Base-by-base conservation (phyloP, 92 coral and sea anemone genomes). In the Epizoanthus ramosus region DNA sequence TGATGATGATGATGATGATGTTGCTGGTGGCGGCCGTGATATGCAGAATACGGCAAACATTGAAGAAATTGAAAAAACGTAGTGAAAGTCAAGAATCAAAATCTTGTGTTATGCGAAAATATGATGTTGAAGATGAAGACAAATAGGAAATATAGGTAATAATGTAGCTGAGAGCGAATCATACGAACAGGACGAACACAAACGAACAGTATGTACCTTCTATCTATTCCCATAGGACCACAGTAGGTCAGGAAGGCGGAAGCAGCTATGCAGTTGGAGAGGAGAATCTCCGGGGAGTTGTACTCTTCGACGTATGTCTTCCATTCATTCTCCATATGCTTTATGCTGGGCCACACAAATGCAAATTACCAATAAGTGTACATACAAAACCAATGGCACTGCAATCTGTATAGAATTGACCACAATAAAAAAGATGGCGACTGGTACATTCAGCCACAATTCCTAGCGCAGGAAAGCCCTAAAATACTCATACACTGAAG, bases 231-330 rank as follows among this genome's bases (percentile, higher is more conserved):
- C 98, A 96, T 92, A 9, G 99, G 87, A 43, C 99, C 99, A 91
- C 99, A 96, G 79, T 96, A 96, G 58, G 94, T 96, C 41, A 96
- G 90, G 83, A 96, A 96, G 1, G 99, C 99, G 66, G 99, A 93
- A 0, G 95, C 98, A 10, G 99, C 95, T 69, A 96, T 80, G 77
- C 99, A 93, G 87, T 97, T 97, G 45, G 99, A 88, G 87, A 97
- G 86, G 88, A 97, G 93, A 69, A 92, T 92, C 39, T 97, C 99
- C 17, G 95, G 89, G 16, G 99, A 97, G 54, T 94, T 92, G 91
- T 97, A 97, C 83, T 97, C 99, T 63, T 85, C 93, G 0, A 97
- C 98, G 65, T 90, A 94, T 2, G 86, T 86, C 73, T 91, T 93
- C 91, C 97, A 94, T 23, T 92, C 95, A 73, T 84, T 86, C 79